Evolutionary conservation across 2,113 vertebrate genomes (phyloP), one percentile per base, ranked within the genome.

Genomic region (Pterophyllum scalare): DNA sequence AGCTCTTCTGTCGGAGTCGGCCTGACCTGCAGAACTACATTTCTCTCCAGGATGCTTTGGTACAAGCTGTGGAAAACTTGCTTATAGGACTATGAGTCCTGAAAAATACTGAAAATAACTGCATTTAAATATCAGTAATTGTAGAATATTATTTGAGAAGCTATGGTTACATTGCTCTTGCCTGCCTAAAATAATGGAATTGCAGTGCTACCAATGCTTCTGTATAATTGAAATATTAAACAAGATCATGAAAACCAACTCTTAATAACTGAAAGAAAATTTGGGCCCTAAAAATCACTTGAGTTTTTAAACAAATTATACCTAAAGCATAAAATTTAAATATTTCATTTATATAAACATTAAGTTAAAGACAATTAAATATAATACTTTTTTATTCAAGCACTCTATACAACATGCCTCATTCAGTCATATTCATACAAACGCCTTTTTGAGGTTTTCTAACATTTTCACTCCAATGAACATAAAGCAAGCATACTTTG

Each of bases 1-100:
- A 93, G 17, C 94, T 96, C 46, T 97, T 95, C 94, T 97, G 97
- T 31, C 90, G 92, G 77, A 96, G 93, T 33, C 92, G 52, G 3
- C 75, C 82, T 0, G 94, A 96, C 3, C 94, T 97, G 40, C 88
- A 91, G 64, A 91, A 89, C 80, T 96, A 92, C 89, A 94, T 95
- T 5, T 87, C 82, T 20, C 93, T 97, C 74, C 93, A 94, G 70
- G 94, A 97, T 2, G 94, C 94, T 57, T 89, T 95, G 97, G 97
- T 97, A 94, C 20, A 5, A 72, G 31, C 43, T 28, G 10, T 49
- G 17, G 46, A 70, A 70, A 70, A 49, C 49, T 12, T 0, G 26
- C 28, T 49, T 70, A 70, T 43, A 46, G 40, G 15, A 49, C 49
- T 70, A 46, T 70, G 40, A 70, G 24, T 70, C 5, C 40, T 28